Evolutionary conservation across 37 sponge, comb jelly and placozoan genomes (phyloP).

Genomic region (Amphimedon queenslandica): DNA sequence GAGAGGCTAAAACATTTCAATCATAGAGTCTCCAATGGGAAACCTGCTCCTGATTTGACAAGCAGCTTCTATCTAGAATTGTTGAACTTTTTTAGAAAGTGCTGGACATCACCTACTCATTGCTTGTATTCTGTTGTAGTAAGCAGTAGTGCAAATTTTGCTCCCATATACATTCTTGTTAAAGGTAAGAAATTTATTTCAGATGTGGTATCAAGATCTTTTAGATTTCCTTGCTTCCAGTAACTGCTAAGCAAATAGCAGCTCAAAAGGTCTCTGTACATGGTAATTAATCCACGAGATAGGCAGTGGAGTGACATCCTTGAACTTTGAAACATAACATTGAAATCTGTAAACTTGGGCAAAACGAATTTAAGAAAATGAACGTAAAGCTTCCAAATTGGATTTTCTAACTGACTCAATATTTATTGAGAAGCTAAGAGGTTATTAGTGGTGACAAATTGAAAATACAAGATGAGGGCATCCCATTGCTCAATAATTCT

Average conservation of each 20-base stretch:
- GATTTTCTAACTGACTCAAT: slow-evolving; percentile 15
- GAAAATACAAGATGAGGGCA: slow-evolving; percentile 21
- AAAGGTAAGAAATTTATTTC: slow-evolving; percentile 3
- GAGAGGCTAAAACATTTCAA: slow-evolving; percentile 4
- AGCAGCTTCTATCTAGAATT: slow-evolving; percentile 23
- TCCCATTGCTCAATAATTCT: slow-evolving; percentile 42
- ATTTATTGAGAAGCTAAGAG: slow-evolving; percentile 21
- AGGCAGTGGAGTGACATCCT: slow-evolving; percentile 8
- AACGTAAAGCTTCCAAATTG: slow-evolving; percentile 29
- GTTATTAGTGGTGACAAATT: slow-evolving; percentile 7
- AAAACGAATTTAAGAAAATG: slow-evolving; percentile 16
- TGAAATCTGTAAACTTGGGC: slow-evolving; percentile 31
- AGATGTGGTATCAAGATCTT: slow-evolving; percentile 1
- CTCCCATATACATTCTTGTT: slow-evolving; percentile 15
- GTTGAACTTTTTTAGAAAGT: slow-evolving; percentile 6
- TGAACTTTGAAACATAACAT: slow-evolving; percentile 20
- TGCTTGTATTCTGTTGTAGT: not conserved
- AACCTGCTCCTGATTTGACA: not conserved
- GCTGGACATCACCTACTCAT: not conserved
- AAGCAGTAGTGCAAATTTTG: slow-evolving; percentile 9
- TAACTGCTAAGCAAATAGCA: slow-evolving; percentile 10
- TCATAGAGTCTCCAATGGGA: slow-evolving; percentile 7
- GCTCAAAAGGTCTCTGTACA: slow-evolving; percentile 20
- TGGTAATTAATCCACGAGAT: not conserved
- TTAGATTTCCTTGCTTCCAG: not conserved